phyloP scores from a whole-genome alignment of 2,113 vertebrate genomes.

The Psilopsiagon aurifrons region DNA sequence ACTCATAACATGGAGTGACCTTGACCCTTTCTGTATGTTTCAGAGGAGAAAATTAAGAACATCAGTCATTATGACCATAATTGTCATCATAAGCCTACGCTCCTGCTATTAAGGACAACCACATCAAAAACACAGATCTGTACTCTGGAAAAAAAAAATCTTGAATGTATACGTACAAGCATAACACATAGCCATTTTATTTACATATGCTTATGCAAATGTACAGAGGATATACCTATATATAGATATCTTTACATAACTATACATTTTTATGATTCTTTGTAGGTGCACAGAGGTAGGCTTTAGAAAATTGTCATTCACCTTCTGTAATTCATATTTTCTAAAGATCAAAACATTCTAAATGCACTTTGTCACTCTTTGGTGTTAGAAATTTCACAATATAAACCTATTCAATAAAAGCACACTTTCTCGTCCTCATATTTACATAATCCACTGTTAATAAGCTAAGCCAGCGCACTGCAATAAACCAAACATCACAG shows the following conservation, averaged over 20 bases:
- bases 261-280: neutral
- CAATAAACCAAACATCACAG: slow-evolving; percentile 4
- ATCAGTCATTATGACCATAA: neutral
- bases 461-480: neutral
- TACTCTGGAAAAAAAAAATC: neutral
- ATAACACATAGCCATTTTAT: neutral
- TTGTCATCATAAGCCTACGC: neutral
- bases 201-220: neutral
- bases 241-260: neutral
- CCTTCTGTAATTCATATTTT: neutral
- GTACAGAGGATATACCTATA: neutral
- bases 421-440: neutral
- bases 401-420: neutral
- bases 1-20: neutral
- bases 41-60: neutral
- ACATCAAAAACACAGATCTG: neutral
- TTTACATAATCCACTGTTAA: neutral
- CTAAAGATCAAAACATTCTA: neutral
- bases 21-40: neutral
- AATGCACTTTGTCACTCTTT: neutral
- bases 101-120: neutral
- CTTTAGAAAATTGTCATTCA: neutral
- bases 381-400: neutral
- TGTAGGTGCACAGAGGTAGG: neutral
- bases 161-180: neutral